Percentiles rank a stretch among this genome's conserved stretches.
phyloP scores from a whole-genome alignment of 2,888 invertebrate species.

The Teleogryllus oceanicus region DNA sequence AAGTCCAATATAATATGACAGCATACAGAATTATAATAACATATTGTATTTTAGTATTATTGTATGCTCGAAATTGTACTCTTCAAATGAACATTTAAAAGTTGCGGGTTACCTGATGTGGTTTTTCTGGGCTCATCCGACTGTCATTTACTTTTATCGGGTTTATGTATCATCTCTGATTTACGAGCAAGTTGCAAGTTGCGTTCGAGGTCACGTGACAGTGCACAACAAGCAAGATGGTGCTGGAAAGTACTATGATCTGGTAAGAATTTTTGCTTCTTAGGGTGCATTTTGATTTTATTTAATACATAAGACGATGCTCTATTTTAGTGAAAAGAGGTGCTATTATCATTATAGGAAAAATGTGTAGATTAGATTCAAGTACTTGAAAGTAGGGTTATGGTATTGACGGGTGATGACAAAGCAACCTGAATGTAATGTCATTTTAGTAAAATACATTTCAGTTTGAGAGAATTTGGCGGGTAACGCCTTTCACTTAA shows the following conservation, averaged over 20 bases:
- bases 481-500: too few species aligned
- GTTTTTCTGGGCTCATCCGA: too few species aligned
- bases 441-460: not conserved
- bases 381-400: not conserved
- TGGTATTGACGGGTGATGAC: not conserved
- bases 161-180: not conserved
- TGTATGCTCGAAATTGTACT: too few species aligned
- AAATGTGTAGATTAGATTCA: not conserved
- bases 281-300: too few species aligned
- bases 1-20: too few species aligned
- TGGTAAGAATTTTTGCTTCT: conserved; percentile 59
- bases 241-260: conserved; percentile 97
- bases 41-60: too few species aligned
- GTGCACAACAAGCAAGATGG: conserved; percentile 66
- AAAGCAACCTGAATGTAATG: not conserved
- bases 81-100: too few species aligned
- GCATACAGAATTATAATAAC: too few species aligned
- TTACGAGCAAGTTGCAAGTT: not conserved
- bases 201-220: not conserved
- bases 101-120: too few species aligned
- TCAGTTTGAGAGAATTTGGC: not conserved
- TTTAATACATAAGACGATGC: too few species aligned
- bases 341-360: too few species aligned
- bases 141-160: not conserved
- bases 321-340: too few species aligned